Base-by-base conservation (phyloP, 2,888 invertebrate genomes). In the Cephus rjabovi region DNA sequence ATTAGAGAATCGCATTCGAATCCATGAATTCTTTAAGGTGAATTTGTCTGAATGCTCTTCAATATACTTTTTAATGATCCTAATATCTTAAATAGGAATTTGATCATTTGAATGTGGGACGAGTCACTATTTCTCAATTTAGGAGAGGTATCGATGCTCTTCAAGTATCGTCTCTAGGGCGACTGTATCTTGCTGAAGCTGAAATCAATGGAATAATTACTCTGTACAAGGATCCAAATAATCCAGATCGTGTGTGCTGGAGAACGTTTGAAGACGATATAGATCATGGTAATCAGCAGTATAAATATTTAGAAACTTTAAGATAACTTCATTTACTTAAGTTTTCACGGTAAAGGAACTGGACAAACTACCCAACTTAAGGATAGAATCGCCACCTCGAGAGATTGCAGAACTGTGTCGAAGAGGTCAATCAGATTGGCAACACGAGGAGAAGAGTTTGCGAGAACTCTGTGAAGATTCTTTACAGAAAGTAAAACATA, bases 221-320 rank as follows among this genome's bases (percentile, higher is more conserved):
- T 23, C 94, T 95, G 87, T 97, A 96, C 91, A 90, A 93, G 80
- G 96, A 96, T 92, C 95, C 95, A n/a, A 93, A 95, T 84, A 96
- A 96, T 90, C 91, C 91, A 0, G 93, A 93, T 77, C 93, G 95
- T 76, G 93, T 96, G 73, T 95, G 95, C 89, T 97, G 96, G 96
- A 93, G 94, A 79, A 94, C 95, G 34, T 97, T 97, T 89, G 95
- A 95, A 86, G 95, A 95, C 86, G 96, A 96, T 89, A 94, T 96
- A 83, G 95, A 97, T 87, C 94, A 95, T 87, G 96, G 95, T 95
- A 85, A 91, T 90, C 91, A 90, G 80, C 82, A 77, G 69, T 40
- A 15, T 40, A 40, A 15, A 15, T 40, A 15, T 40, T 40, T 15
- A 15, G 40, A 40, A 40, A 15, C 40, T 40, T 15, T 40, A 40